Percentiles rank a stretch among this genome's conserved stretches.
These are phyloP conservation scores for Drosophila neonasuta DNA, from an alignment of 2,888 invertebrate genomes.

Conservation along the genomic window DNA sequence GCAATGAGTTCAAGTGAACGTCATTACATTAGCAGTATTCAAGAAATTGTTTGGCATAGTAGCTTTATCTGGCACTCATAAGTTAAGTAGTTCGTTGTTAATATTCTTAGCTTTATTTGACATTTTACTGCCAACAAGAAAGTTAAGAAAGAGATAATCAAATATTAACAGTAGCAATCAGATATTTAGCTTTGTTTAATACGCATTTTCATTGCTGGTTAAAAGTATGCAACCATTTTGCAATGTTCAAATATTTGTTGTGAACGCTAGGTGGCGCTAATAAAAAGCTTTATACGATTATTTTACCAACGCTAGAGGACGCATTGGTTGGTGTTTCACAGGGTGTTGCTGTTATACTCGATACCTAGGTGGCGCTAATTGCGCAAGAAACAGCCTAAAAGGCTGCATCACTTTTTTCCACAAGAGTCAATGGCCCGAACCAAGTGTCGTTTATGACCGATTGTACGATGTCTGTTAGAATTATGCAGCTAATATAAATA, in stretches of 20 bases:
- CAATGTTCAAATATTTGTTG: neutral
- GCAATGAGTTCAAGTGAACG: neutral
- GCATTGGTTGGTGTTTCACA: neutral
- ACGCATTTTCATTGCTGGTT: neutral
- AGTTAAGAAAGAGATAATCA: neutral
- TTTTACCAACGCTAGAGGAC: neutral
- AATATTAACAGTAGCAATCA: neutral
- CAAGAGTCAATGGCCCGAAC: neutral
- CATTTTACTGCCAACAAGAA: neutral
- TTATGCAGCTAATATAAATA: neutral
- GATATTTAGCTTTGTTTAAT: neutral
- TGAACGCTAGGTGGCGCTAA: constrained; percentile 9
- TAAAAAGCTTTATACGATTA: neutral
- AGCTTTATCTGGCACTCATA: neutral
- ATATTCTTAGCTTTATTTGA: neutral
- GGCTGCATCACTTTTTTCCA: neutral
- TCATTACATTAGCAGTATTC: neutral
- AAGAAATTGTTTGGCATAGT: neutral
- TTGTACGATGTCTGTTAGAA: neutral
- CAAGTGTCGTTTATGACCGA: neutral
- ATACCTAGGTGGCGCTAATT: neutral
- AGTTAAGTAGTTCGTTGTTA: neutral
- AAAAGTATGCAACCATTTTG: neutral
- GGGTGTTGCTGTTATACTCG: neutral
- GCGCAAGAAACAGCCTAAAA: neutral